Base-by-base conservation (phyloP, 2,113 vertebrate species). In the Electrona antarctica region DNA sequence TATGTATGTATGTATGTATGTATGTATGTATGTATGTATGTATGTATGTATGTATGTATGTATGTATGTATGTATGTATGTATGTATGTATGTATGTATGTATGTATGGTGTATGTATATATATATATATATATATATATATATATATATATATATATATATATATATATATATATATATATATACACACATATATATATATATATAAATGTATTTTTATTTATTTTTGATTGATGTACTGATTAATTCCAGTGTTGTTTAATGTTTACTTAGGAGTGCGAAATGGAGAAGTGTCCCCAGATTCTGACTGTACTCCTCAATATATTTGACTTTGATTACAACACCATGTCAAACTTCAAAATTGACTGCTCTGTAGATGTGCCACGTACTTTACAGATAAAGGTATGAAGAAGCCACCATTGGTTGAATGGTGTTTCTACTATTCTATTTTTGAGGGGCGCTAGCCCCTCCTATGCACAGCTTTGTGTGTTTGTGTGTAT, bases 271-370 rank as follows among this genome's bases (percentile, higher is more conserved):
- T 11, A 92, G 89, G 54, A 41, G 67, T 79, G 50, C 67, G 11
- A 83, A 33, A 79, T 87, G 49, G 29, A 60, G 8, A 8, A 15
- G 12, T 69, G 10, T 54, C 89, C 90, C 54, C 60, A 67, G 7
- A 73, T 86, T 46, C 48, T 92, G 63, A 77, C 51, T 62, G 71
- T 92, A 1, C 87, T 90, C 14, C 77, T 88, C 41, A 90, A 90
- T 71, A 87, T 86, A 51, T 90, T 91, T 79, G 61, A 73, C 7
- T 71, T 82, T 57, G 79, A 88, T 68, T 60, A 21, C 67, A 13
- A 2, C 50, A 63, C 57, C 41, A 81, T 66, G 83, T 71, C 60
- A 7, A 9, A 80, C 28, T 3, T 83, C 45, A 92, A 90, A 76
- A 80, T 81, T 33, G 1, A 77, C 54, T 60, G 86, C 63, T 0